phyloP scores from a whole-genome alignment of 2,797 vertebrate species.

The Caiman crocodilus region DNA sequence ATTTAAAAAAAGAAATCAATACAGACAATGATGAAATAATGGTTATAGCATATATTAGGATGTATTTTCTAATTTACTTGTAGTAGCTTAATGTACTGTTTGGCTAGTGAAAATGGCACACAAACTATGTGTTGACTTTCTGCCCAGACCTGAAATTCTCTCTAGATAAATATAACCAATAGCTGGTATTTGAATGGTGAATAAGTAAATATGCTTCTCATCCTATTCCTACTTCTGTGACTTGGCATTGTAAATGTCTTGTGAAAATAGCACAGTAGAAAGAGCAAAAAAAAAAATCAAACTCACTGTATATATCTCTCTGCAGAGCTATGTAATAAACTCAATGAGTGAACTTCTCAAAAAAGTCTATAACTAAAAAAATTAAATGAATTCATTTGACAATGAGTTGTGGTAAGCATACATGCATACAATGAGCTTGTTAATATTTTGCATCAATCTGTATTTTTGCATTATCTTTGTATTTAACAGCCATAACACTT shows the following conservation, averaged over 20 bases:
- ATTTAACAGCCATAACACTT: fast-evolving
- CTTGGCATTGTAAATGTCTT: neutral
- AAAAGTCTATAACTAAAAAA: neutral
- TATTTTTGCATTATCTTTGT: neutral
- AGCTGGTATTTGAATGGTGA: neutral
- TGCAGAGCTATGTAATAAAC: neutral
- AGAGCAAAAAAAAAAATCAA: neutral
- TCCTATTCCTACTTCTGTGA: neutral
- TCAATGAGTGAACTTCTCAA: neutral
- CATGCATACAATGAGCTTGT: neutral
- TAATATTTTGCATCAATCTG: neutral
- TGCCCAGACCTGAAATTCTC: neutral
- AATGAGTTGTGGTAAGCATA: neutral
- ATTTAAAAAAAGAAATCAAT: neutral
- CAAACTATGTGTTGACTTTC: fast-evolving
- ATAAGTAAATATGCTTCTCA: neutral
- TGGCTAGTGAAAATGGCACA: neutral
- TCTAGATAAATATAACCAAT: neutral
- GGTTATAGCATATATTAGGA: neutral
- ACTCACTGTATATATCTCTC: neutral
- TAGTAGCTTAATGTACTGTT: neutral
- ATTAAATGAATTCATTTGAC: neutral
- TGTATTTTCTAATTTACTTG: neutral
- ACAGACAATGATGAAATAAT: neutral
- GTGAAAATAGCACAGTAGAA: neutral